Evolutionary conservation across 2,888 invertebrate species (phyloP).

Genomic region (Lepidonotus clava): DNA sequence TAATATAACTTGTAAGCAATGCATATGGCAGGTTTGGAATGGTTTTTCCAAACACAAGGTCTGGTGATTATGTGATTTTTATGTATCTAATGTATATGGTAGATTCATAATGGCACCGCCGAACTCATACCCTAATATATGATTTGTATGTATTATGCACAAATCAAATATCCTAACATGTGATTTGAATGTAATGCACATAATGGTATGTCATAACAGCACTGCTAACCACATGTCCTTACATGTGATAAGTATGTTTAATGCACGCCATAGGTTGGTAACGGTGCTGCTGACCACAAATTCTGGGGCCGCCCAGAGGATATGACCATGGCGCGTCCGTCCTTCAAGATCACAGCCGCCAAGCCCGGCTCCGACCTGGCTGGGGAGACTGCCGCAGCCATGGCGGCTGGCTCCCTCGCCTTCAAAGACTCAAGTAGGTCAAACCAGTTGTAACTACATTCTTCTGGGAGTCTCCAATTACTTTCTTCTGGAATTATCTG

Average conservation of each 20-base stretch:
- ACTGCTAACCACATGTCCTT: not conserved
- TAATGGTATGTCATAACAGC: not conserved
- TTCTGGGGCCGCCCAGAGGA: conserved; percentile 86
- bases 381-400: conserved; percentile 84
- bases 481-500: not conserved
- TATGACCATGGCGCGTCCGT: conserved; percentile 83
- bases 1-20: too few relatives aligned
- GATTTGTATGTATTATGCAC: too few relatives aligned
- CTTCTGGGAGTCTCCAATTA: not conserved
- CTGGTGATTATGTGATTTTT: too few relatives aligned
- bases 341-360: conserved; percentile 83
- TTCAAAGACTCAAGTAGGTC: conserved; percentile 75
- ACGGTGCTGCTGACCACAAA: conserved; percentile 83
- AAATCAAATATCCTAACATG: not conserved
- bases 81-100: too few relatives aligned
- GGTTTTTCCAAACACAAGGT: too few relatives aligned
- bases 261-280: conserved; percentile 69
- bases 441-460: not conserved
- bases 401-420: conserved; percentile 83
- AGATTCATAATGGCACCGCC: too few relatives aligned
- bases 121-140: too few relatives aligned
- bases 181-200: not conserved
- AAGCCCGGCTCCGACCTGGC: conserved; percentile 85
- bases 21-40: too few relatives aligned
- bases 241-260: not conserved